Conservation (phyloP, 2,797 vertebrate species). For the Tapirus indicus region DNA sequence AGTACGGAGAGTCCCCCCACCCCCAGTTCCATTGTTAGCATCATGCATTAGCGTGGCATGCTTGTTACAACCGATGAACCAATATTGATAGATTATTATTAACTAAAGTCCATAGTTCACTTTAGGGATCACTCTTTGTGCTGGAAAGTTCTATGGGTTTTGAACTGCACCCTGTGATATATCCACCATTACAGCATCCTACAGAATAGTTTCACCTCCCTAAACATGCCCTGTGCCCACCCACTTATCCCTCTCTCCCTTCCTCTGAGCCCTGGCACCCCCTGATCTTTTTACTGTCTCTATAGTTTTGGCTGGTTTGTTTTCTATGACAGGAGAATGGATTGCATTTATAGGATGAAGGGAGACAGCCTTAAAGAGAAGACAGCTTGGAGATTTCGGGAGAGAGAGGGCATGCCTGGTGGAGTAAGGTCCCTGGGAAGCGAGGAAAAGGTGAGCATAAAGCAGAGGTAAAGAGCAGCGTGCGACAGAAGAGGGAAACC, state of each 20-base stretch:
- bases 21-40: rapidly evolving
- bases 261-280: not conserved
- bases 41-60: rapidly evolving
- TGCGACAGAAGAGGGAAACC: no score
- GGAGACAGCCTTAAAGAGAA: no score
- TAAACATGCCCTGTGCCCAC: rapidly evolving
- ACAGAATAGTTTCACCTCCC: rapidly evolving
- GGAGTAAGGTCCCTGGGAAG: not conserved
- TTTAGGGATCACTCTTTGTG: not conserved
- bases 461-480: rapidly evolving
- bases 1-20: no score
- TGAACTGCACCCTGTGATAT: rapidly evolving
- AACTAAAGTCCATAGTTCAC: rapidly evolving
- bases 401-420: rapidly evolving
- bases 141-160: not conserved
- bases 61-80: not conserved
- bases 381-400: no score
- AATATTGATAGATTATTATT: rapidly evolving
- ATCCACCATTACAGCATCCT: rapidly evolving
- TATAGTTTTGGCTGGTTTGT: not conserved
- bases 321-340: not conserved
- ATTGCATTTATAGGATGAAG: not conserved
- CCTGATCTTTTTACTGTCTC: no score
- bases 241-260: rapidly evolving
- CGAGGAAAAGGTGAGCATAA: rapidly evolving